phyloP scores from a whole-genome alignment of 2,113 vertebrate species.

The Gymnorhina tibicen region DNA sequence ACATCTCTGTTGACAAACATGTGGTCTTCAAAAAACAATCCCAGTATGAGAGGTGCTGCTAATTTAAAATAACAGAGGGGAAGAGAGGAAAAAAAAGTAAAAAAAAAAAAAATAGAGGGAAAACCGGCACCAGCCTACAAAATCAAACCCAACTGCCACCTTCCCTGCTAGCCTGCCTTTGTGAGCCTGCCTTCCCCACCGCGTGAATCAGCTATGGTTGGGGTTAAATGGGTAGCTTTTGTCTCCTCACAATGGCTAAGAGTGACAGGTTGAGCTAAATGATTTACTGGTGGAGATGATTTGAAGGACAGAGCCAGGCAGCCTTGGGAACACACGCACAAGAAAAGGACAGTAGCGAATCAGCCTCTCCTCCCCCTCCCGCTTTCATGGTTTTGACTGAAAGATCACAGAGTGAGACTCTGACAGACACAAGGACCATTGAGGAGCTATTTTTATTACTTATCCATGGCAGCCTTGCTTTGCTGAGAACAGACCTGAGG shows the following conservation, averaged over 20 bases:
- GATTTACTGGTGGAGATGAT: constrained; percentile 71
- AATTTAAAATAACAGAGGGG: constrained; percentile 46
- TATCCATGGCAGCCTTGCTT: constrained; percentile 33
- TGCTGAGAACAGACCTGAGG: constrained; percentile 45
- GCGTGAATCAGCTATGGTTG: constrained; percentile 66
- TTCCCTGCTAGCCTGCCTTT: constrained; percentile 43
- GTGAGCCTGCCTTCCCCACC: constrained; percentile 47
- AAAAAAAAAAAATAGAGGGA: not conserved
- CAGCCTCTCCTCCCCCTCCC: constrained; percentile 6
- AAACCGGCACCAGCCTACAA: constrained; percentile 21
- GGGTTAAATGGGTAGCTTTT: constrained; percentile 72
- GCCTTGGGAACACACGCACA: constrained; percentile 56
- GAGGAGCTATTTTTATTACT: constrained; percentile 60
- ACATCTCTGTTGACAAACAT: constrained; percentile 62
- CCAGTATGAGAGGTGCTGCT: constrained; percentile 6
- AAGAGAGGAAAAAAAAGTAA: rapidly evolving
- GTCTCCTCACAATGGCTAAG: constrained; percentile 57
- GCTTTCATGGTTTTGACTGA: constrained; percentile 52
- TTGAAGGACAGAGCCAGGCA: constrained; percentile 57
- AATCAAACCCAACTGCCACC: constrained; percentile 56
- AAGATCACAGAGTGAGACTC: constrained; percentile 49
- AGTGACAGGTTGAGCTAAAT: constrained; percentile 67
- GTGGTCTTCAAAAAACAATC: constrained; percentile 29
- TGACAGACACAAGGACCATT: constrained; percentile 54
- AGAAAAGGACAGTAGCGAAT: constrained; percentile 52